Percentiles rank a stretch among this genome's conserved stretches.
Evolutionary conservation across 2,797 vertebrate species (phyloP).

Genomic region (Pseudochirops corinnae): DNA sequence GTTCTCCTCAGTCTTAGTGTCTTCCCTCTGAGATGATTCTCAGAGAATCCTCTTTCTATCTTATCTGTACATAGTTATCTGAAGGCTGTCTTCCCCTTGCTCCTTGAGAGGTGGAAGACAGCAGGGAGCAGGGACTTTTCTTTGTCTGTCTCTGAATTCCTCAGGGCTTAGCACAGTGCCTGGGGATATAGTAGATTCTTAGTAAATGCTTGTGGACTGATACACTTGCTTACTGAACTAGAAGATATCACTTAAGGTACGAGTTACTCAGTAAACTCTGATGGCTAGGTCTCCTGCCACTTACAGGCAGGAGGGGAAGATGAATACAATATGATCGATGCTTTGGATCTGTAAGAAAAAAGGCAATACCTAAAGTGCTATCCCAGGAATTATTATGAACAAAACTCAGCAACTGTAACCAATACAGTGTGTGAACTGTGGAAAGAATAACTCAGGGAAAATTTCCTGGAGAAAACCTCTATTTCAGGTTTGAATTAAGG

Average conservation of each 20-base stretch:
- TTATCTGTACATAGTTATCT: neutral
- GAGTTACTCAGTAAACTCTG: neutral
- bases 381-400: slow-evolving; percentile 13
- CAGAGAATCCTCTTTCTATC: neutral
- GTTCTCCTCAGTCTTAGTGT: neutral
- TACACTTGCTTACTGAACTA: neutral
- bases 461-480: neutral
- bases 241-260: neutral
- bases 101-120: neutral
- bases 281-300: neutral
- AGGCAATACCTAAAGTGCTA: neutral
- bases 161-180: neutral
- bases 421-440: neutral
- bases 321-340: neutral
- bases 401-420: slow-evolving; percentile 15
- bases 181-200: neutral
- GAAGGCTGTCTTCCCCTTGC: neutral
- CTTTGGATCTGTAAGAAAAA: neutral
- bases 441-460: slow-evolving; percentile 24
- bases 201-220: neutral
- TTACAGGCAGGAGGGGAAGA: neutral
- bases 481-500: slow-evolving; percentile 2
- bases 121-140: neutral
- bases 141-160: neutral
- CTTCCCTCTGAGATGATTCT: neutral